Evolutionary conservation across 2,113 vertebrate genomes (phyloP).

Genomic region (Oncorhynchus clarkii): DNA sequence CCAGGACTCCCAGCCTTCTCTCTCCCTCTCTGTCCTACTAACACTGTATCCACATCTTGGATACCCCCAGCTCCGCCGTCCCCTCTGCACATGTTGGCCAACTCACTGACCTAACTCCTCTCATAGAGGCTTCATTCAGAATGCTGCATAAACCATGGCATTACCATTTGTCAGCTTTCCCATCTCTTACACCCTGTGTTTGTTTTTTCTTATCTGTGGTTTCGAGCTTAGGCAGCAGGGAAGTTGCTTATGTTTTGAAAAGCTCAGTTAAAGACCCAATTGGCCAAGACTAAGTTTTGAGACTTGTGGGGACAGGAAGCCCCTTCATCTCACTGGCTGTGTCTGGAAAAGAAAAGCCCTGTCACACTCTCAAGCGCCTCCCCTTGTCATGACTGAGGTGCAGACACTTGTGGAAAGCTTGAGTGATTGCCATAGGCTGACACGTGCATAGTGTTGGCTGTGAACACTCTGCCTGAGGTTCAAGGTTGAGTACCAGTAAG

Average conservation of each 20-base stretch:
- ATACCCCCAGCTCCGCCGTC: too few species aligned
- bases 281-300: too few species aligned
- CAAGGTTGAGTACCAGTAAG: conserved; percentile 18
- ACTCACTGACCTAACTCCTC: neutral
- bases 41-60: neutral
- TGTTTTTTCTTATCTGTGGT: too few species aligned
- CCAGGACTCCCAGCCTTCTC: neutral
- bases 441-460: conserved; percentile 29
- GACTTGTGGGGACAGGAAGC: too few species aligned
- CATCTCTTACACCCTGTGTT: neutral
- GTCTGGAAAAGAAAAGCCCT: too few species aligned
- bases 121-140: neutral
- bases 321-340: too few species aligned
- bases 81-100: neutral
- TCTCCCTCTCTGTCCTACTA: neutral
- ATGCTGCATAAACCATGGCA: neutral
- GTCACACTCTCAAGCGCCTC: too few species aligned
- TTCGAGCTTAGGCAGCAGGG: too few species aligned
- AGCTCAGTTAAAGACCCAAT: too few species aligned
- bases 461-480: conserved; percentile 10
- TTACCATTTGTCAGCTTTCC: neutral
- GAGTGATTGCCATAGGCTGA: conserved; percentile 24
- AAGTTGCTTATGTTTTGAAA: too few species aligned
- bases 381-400: neutral
- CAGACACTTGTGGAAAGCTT: neutral